phyloP scores from a whole-genome alignment of 2,888 invertebrate species.

The Dioctria linearis region DNA sequence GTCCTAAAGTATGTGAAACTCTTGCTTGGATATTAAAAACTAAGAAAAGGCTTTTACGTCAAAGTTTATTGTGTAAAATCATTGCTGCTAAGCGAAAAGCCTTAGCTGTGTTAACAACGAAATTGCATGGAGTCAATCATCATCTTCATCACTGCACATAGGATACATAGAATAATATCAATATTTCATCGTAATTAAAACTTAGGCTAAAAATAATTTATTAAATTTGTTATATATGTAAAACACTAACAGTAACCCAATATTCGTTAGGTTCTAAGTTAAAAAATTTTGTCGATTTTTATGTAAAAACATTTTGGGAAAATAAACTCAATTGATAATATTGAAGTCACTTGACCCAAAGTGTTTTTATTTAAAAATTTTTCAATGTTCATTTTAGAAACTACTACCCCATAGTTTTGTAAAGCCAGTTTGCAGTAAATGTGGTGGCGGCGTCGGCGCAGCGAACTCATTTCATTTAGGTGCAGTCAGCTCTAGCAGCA shows the following conservation, averaged over 20 bases:
- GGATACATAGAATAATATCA: no score
- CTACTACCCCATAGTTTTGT: constrained; percentile 14
- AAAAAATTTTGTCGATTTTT: constrained; percentile 4
- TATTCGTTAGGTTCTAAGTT: background rate
- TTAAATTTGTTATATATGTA: background rate
- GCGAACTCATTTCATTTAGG: background rate
- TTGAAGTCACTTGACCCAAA: constrained; percentile 21
- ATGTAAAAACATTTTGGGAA: constrained; percentile 43
- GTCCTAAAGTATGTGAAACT: constrained; percentile 67
- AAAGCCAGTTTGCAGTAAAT: constrained; percentile 12
- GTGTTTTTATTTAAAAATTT: constrained; percentile 34
- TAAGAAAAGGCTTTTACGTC: constrained; percentile 63
- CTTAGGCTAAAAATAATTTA: no score
- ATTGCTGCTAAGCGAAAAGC: constrained; percentile 26
- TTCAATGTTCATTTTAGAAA: constrained; percentile 42
- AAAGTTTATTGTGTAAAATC: constrained; percentile 62
- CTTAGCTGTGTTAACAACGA: background rate
- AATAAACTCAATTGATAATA: constrained; percentile 45
- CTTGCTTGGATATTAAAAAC: constrained; percentile 64
- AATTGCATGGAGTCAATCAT: background rate
- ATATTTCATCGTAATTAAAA: no score
- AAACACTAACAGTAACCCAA: background rate
- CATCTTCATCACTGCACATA: no score
- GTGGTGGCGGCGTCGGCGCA: background rate
- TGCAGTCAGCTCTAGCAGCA: background rate